Base-by-base conservation (phyloP, 53 echinoderm and acorn worm species). In the Holothuria leucospilota region DNA sequence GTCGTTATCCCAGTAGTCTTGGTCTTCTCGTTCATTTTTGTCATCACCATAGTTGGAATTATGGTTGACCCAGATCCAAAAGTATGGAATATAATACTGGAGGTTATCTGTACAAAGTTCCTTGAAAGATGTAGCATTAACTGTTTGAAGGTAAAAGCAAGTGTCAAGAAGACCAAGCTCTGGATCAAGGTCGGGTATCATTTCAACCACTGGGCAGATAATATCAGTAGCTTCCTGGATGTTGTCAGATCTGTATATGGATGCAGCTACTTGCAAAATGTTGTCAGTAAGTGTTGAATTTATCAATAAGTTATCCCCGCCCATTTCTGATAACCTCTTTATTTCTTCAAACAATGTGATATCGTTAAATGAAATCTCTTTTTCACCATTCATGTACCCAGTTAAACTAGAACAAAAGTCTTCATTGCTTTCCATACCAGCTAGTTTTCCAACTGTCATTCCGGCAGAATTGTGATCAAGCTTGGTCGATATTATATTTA, bases 51-150 rank as follows among this genome's bases (percentile, higher is more conserved):
- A 6, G 24, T 29, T 20, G 67, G 27, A 20, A 67, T 67, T 56
- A 16, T 56, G 56, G 18, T 56, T 67, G 13, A 67, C 67, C 67
- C 67, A 27, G 28, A 80, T 38, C 80, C 80, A 80, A n/a, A 80
- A 80, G 21, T 80, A 80, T 38, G 80, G 80, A 10, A 80, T 80
- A 8, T 61, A 80, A 34, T 29, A 60, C 21, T 61, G 80, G 39
- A 80, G 80, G 26, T 38, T 60, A 13, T 80, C 80, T 20, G 80
- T 80, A 38, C 80, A 80, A 20, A 29, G 56, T 20, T 60, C 62
- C 10, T 80, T 29, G 56, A 80, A 80, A 25, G 80, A 59, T 26
- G 80, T 30, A 34, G 53, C 34, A 28, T 80, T 80, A 13, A 60
- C 27, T 15, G 8, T 80, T 56, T 21, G 29, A 15, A 80, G 29